A percentile compares a stretch with the other conserved stretches of the same genome.
These are phyloP conservation scores for Mesochorus sp. DNA, from an alignment of 2,888 invertebrate species.

Conservation along the genomic window DNA sequence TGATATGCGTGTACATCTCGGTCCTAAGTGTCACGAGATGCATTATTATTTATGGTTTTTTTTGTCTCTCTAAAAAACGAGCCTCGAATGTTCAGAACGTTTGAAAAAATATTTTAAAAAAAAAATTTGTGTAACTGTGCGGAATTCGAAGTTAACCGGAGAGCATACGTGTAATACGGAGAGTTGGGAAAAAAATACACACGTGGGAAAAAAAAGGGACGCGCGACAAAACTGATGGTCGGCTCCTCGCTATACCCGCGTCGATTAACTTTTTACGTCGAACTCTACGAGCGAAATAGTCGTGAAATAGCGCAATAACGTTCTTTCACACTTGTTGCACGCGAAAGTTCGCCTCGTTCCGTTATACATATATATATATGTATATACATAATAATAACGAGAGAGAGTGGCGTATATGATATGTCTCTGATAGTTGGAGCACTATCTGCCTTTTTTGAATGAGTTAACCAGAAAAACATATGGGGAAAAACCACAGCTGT, in stretches of 20 bases:
- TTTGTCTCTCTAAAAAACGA: no score
- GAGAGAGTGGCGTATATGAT: slow-evolving; percentile 47
- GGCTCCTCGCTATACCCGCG: slow-evolving; percentile 54
- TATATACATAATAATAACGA: no score
- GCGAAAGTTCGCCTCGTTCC: slow-evolving; percentile 67
- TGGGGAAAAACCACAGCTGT: no score
- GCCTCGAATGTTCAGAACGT: no score
- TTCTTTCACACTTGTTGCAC: slow-evolving; percentile 77
- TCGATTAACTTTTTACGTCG: slow-evolving; percentile 73
- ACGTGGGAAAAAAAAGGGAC: slow-evolving; percentile 30
- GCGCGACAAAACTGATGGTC: slow-evolving; percentile 57
- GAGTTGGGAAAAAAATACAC: slow-evolving; percentile 22
- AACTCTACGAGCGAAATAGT: slow-evolving; percentile 71
- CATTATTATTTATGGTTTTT: no score
- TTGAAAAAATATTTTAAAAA: no score
- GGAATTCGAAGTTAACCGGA: background rate
- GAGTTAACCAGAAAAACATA: slow-evolving; percentile 34
- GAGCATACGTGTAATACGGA: slow-evolving; percentile 3
- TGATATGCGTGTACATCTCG: background rate
- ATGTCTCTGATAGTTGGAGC: slow-evolving; percentile 46
- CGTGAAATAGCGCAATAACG: slow-evolving; percentile 74
- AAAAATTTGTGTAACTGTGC: no score
- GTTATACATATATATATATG: slow-evolving; percentile 55
- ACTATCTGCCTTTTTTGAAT: slow-evolving; percentile 12
- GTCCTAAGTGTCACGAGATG: no score